Conservation (phyloP, 37 sponge, comb jelly and placozoan species). For the Beroe forskalii region DNA sequence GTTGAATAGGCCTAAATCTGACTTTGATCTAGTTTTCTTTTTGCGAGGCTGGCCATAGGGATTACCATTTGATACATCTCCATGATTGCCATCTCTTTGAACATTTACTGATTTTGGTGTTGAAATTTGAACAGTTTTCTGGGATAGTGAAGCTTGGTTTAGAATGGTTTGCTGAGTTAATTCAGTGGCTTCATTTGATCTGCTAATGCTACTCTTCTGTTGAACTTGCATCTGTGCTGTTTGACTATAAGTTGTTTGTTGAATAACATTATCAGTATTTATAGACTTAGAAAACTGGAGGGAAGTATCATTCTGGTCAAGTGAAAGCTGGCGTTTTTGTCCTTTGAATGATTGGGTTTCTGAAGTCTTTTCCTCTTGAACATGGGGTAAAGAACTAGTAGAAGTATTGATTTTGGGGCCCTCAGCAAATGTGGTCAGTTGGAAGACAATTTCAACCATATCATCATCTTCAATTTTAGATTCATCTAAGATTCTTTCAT, state of each 20-base stretch:
- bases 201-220: no score
- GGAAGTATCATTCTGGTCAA: conserved; percentile 1
- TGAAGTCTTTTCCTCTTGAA: background rate
- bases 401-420: background rate
- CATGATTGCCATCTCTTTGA: background rate
- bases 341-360: background rate
- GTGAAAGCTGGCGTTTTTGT: background rate
- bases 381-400: background rate
- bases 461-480: conserved; percentile 34
- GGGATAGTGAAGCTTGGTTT: background rate
- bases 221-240: background rate
- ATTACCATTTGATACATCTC: background rate
- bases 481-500: conserved; percentile 22
- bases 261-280: background rate
- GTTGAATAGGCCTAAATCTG: conserved; percentile 52
- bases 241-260: background rate
- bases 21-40: conserved; percentile 13
- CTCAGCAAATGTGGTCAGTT: background rate
- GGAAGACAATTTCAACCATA: conserved; percentile 24
- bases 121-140: conserved; percentile 19
- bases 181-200: background rate
- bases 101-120: background rate
- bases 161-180: no score
- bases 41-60: conserved; percentile 10
- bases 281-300: no score